Conservation (phyloP, 1,140 invertebrate species). For the Drosophila orena region DNA sequence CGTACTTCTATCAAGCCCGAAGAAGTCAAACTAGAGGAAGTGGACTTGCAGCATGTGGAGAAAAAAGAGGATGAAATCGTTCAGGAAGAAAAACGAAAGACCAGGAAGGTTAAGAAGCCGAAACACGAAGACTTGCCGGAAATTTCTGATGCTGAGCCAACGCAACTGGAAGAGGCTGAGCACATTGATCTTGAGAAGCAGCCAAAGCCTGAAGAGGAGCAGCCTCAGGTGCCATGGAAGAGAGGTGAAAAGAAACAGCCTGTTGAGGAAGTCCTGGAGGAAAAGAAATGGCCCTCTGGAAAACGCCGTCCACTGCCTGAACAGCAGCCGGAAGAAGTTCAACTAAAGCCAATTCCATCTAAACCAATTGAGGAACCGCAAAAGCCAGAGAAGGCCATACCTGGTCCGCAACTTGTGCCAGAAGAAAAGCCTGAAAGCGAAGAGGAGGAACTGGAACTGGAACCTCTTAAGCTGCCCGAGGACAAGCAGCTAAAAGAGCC, state of each 20-base stretch:
- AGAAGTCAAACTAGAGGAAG: conserved; percentile 84
- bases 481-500: conserved; percentile 57
- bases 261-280: conserved; percentile 83
- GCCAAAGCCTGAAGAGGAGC: conserved; percentile 76
- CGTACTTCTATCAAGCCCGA: conserved; percentile 70
- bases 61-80: conserved; percentile 78
- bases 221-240: conserved; percentile 77
- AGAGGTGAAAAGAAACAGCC: conserved; percentile 79
- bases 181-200: conserved; percentile 83
- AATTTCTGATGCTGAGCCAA: conserved; percentile 72
- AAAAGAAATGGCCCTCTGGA: conserved; percentile 84
- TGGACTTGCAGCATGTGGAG: conserved; percentile 85
- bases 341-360: conserved; percentile 85
- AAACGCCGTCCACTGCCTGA: conserved; percentile 84
- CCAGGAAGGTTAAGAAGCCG: conserved; percentile 74
- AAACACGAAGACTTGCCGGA: conserved; percentile 73
- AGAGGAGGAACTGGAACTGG: conserved; percentile 64
- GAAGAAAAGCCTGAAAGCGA: conserved; percentile 67
- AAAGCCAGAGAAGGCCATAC: conserved; percentile 68
- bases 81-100: conserved; percentile 73
- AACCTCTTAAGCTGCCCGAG: conserved; percentile 68
- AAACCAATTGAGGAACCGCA: conserved; percentile 72
- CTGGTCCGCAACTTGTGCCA: conserved; percentile 71
- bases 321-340: conserved; percentile 85
- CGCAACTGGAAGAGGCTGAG: conserved; percentile 73